Conservation (phyloP, 2,888 invertebrate species). For the Tipula lateralis region DNA sequence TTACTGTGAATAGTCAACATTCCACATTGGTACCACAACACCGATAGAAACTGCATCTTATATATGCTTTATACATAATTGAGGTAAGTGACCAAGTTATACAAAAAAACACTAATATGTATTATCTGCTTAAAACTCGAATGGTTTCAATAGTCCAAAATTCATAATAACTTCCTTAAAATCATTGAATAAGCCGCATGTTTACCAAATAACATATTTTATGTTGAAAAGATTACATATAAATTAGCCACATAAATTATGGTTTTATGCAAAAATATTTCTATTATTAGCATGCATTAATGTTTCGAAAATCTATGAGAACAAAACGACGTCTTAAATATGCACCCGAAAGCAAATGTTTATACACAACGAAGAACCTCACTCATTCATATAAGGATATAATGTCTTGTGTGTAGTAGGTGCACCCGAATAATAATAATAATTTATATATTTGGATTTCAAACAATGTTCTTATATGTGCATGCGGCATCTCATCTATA, state of each 20-base stretch:
- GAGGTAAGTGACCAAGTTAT: too few relatives aligned
- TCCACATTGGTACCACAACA: too few relatives aligned
- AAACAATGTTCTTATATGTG: neutral
- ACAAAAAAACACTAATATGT: neutral
- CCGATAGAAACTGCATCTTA: too few relatives aligned
- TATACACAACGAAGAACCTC: neutral
- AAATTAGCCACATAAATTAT: neutral
- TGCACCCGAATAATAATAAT: neutral
- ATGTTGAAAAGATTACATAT: neutral
- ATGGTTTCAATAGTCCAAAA: neutral
- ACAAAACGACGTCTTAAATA: neutral
- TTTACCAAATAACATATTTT: slow-evolving; percentile 1
- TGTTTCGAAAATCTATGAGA: neutral
- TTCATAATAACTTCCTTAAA: neutral
- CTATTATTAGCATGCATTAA: neutral
- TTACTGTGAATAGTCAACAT: too few relatives aligned
- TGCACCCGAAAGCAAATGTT: neutral
- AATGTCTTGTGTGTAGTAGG: neutral
- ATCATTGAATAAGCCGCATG: neutral
- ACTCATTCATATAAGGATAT: neutral
- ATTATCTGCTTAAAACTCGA: neutral
- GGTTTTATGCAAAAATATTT: slow-evolving; percentile 24
- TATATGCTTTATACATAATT: too few relatives aligned
- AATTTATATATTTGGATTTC: neutral
- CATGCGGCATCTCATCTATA: neutral